These are phyloP conservation scores for Drosophila tropicalis DNA, from an alignment of 1,140 invertebrate genomes.

Conservation along the genomic window DNA sequence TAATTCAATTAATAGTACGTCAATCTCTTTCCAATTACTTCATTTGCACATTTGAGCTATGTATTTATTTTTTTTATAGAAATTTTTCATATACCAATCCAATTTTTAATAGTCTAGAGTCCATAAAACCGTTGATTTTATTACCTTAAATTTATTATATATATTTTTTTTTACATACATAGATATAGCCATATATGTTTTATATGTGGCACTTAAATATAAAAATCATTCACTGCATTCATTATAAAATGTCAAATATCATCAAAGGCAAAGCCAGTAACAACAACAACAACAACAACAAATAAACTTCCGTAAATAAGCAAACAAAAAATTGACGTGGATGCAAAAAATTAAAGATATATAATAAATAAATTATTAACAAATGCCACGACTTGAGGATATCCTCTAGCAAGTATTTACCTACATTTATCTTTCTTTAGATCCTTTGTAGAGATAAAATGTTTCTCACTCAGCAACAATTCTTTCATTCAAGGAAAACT, in stretches of 20 bases:
- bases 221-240: constrained; percentile 42
- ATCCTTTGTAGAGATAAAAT: not conserved
- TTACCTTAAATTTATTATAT: not conserved
- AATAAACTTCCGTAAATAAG: constrained; percentile 66
- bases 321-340: constrained; percentile 23
- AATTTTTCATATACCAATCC: no score
- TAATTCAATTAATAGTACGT: no score
- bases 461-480: not conserved
- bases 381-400: not conserved
- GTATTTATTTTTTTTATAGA: no score
- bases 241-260: constrained; percentile 64
- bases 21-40: no score
- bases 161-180: no score
- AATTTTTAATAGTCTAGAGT: not conserved
- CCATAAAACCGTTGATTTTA: constrained; percentile 1
- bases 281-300: constrained; percentile 15
- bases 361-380: not conserved
- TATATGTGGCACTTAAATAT: not conserved
- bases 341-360: constrained; percentile 48
- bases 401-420: not conserved
- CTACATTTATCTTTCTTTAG: no score
- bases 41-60: no score
- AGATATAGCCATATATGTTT: not conserved
- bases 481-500: not conserved
- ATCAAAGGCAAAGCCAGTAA: constrained; percentile 4